Evolutionary conservation across 1,140 invertebrate genomes (phyloP).

Genomic region (Oryctes rhinoceros): DNA sequence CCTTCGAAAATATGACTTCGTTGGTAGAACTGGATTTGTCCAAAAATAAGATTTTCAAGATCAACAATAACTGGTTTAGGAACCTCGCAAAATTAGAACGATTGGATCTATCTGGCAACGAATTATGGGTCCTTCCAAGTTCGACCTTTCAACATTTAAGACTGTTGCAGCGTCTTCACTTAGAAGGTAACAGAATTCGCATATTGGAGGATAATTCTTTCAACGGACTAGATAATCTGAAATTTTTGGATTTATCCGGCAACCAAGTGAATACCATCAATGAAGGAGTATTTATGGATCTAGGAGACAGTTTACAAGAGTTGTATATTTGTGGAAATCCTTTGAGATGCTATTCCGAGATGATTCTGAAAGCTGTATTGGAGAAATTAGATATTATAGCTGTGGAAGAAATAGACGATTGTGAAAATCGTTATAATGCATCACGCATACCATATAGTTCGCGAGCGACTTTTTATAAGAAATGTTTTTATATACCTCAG

Average conservation of each 20-base stretch:
- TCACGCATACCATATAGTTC: too few species aligned
- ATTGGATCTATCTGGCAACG: background rate
- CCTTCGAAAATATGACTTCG: background rate
- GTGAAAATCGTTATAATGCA: too few species aligned
- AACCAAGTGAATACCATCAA: background rate
- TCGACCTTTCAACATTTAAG: background rate
- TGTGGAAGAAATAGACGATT: background rate
- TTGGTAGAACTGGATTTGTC: background rate
- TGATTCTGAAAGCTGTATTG: background rate
- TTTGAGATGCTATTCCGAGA: background rate
- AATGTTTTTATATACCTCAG: too few species aligned
- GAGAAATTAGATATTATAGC: background rate
- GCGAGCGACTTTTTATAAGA: too few species aligned
- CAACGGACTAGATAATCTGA: background rate
- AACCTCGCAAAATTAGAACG: background rate
- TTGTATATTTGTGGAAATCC: background rate
- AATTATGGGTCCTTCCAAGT: background rate
- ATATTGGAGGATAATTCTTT: background rate
- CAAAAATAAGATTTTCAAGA: background rate
- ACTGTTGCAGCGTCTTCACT: background rate
- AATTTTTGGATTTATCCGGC: background rate
- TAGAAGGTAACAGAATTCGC: background rate
- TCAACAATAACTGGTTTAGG: slow-evolving; percentile 5
- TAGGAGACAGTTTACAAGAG: background rate
- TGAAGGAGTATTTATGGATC: background rate